Base-by-base conservation (phyloP, 2,888 invertebrate species). In the Vannuccia rotundouncinata region DNA sequence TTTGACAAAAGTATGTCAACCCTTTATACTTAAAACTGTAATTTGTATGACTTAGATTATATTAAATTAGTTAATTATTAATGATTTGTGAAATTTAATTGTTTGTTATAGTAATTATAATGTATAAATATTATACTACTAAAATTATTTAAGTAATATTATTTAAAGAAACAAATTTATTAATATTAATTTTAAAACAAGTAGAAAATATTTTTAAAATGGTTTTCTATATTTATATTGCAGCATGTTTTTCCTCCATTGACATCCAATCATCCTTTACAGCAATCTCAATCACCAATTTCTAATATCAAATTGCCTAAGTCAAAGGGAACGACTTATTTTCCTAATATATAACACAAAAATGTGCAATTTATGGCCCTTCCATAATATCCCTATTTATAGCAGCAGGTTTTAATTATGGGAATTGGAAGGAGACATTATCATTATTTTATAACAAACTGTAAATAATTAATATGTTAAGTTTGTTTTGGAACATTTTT, bases 191-290 rank as follows among this genome's bases (percentile, higher is more conserved):
- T 28, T 73, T 13, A 10, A 73, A 5, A 28, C 2, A 73, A 73
- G 25, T 28, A 73, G 10, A 22, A 10, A 73, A 22, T 82, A 31
- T 22, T 10, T 45, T 79, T 13, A 79, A 31, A 29, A 17, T 27
- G 17, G 22, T 60, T 29, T 76, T 85, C 83, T 81, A 29, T 79
- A 22, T 82, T 80, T 80, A 83, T 82, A 85, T 87, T 81, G 86
- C 17, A 29, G 73, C n/a, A 73, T n/a, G 29, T 27, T 13, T 22
- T 73, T 5, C 73, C 73, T 5, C n/a, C 73, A 73, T 73, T 73
- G 25, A 73, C 73, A 22, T 27, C 22, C 22, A 73, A 73, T 73
- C 73, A 78, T 78, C 78, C 59, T 25, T 60, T 59, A 29, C 29
- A 31, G 28, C 66, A 25, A n/a, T 45, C 60, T 66, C 78, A 45